Base-by-base conservation (phyloP, 2,113 vertebrate species). In the Bothrops jararaca region DNA sequence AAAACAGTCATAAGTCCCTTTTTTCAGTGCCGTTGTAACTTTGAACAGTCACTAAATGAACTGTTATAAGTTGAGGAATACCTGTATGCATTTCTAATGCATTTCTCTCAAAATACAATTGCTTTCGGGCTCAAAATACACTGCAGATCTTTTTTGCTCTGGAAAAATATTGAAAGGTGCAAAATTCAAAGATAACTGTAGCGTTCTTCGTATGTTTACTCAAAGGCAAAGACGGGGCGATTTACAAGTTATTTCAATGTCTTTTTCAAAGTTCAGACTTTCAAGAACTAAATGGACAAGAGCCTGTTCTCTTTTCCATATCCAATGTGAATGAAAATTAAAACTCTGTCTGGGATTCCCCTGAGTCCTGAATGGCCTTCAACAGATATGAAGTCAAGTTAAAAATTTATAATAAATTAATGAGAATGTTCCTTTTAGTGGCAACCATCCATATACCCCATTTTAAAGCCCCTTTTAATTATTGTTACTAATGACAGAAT, bases 391-490 rank as follows among this genome's bases (percentile, higher is more conserved):
- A 97, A 97, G 95, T 94, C 95, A 96, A 97, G 96, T 96, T 97
- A 97, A 97, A 97, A 98, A 97, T 97, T 80, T 64, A 93, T 96
- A 95, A 95, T 97, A 96, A 97, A 97, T 97, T 97, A 97, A 97
- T 95, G 95, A 97, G 96, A 97, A 97, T 96, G 96, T 97, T 97
- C 94, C 93, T 97, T 96, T 94, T 91, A 96, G 96, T 96, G 94
- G 95, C 96, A 96, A 94, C 97, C 96, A 97, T 95, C 97, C 97
- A 94, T 95, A 95, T 90, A 94, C 94, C 97, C 94, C 91, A 86
- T 96, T 93, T 95, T 97, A 96, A 48, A 95, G 94, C 95, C 96
- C 92, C 95, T 97, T 97, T 97, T 98, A 97, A 97, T 98, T 97
- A 97, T 96, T 97, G 96, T 97, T 96, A 94, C 95, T 97, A 97